Evolutionary conservation across 2,888 invertebrate genomes (phyloP), one percentile per base, ranked within the genome.

Genomic region (Polymixis lichenea): DNA sequence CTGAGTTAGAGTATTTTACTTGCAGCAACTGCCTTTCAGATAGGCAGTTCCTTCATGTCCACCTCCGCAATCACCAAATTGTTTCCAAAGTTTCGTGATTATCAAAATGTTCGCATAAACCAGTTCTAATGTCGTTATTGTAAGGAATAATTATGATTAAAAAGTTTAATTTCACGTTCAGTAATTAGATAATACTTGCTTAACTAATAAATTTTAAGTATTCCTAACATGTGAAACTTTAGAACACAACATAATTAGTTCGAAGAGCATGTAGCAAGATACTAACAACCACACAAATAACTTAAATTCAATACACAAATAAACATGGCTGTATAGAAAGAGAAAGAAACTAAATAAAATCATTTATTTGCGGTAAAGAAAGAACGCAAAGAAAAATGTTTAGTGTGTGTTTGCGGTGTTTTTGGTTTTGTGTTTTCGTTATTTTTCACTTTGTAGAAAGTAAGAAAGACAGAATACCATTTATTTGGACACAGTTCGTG

Each of bases 151-250:
- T 49, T 25, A 25, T 32, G 1, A 74, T 46, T 56, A 25, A 25
- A 80, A 80, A 73, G 55, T 51, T 80, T 64, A 19, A 46, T 22
- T 55, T 64, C 43, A 38, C 15, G 62, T 56, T 43, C 64, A 64
- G 22, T 51, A n/a, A 62, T 56, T 43, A 64, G 53, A 25, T 28
- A 62, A 56, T 58, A 58, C 17, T 22, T 28, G 53, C 11, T 15
- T 51, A 46, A 46, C 38, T 55, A 51, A 67, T 61, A 38, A 55
- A 70, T 58, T 70, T 77, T n/a, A 32, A 1, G 46, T 65, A 60
- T 65, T 70, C 15, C 55, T 43, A 82, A 53, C 56, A 53, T 8
- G 22, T 19, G n/a, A 70, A 80, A 83, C 60, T 83, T 83, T 17
- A 15, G 32, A 69, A 82, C 22, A 55, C 51, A 69, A 65, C 58